phyloP scores from a whole-genome alignment of 2,113 vertebrate species.

The Callocephalon fimbriatum region DNA sequence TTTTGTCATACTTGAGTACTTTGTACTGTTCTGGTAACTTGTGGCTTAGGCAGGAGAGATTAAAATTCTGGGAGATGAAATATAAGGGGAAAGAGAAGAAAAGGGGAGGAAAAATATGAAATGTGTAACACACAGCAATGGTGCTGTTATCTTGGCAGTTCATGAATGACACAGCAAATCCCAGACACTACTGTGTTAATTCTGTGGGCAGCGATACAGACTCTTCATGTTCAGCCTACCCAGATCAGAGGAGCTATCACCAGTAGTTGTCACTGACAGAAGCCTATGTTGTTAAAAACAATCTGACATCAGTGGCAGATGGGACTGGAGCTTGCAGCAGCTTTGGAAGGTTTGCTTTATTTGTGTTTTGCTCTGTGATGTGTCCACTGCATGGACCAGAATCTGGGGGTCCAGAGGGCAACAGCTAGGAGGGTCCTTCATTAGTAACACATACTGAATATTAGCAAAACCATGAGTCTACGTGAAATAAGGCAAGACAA shows the following conservation, averaged over 20 bases:
- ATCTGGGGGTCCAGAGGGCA: background rate
- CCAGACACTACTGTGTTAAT: background rate
- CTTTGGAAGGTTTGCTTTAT: background rate
- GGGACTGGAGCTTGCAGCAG: background rate
- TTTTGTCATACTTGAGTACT: constrained; percentile 1
- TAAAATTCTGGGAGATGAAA: constrained; percentile 31
- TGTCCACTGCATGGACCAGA: background rate
- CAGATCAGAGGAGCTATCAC: constrained; percentile 7
- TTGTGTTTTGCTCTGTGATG: background rate
- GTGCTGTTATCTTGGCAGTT: constrained; percentile 24
- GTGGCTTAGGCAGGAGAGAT: background rate
- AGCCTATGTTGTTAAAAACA: background rate
- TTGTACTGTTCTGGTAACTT: background rate
- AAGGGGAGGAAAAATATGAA: background rate
- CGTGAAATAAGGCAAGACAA: constrained; percentile 24
- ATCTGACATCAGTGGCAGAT: background rate
- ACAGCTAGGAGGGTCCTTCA: background rate
- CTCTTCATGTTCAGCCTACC: background rate
- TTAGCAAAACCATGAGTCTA: background rate
- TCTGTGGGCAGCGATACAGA: background rate
- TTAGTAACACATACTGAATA: background rate
- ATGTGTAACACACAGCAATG: background rate
- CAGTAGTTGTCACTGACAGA: background rate
- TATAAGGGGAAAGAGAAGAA: background rate
- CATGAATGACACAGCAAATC: constrained; percentile 34